A percentile compares a stretch with the other conserved stretches of the same genome.
These are phyloP conservation scores for Spea bombifrons DNA, from an alignment of 2,113 vertebrate species.

Conservation along the genomic window DNA sequence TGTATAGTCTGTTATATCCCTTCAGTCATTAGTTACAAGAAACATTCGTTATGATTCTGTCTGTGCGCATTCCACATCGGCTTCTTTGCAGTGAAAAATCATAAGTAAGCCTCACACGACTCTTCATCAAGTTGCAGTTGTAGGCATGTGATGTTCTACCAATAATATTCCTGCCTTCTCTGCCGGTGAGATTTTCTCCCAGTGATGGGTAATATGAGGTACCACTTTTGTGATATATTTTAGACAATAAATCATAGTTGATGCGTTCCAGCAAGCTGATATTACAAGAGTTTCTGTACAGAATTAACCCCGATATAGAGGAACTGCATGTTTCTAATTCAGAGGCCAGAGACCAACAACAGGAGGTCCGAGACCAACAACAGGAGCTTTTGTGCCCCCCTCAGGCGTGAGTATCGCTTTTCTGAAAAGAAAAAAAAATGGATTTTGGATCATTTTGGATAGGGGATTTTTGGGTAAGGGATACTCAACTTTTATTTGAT, in stretches of 20 bases:
- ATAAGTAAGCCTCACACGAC: not conserved
- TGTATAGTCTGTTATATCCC: not conserved
- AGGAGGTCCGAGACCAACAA: too few species aligned
- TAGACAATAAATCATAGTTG: conserved; percentile 28
- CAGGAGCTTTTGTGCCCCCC: too few species aligned
- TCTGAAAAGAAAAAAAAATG: too few species aligned
- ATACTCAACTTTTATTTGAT: too few species aligned
- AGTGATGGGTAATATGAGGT: conserved; percentile 13
- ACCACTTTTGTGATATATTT: not conserved
- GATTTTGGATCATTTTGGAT: too few species aligned
- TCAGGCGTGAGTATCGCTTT: too few species aligned
- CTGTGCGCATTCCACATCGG: not conserved
- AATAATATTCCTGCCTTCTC: conserved; percentile 5
- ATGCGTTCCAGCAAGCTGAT: not conserved
- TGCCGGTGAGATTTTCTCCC: conserved; percentile 2
- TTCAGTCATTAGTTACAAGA: not conserved
- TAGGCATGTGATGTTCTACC: conserved; percentile 1
- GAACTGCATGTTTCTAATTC: not conserved
- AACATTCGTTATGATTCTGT: conserved; percentile 1
- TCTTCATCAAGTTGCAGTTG: not conserved
- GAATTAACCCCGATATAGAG: conserved; percentile 7
- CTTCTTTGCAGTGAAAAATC: not conserved
- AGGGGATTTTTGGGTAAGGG: too few species aligned
- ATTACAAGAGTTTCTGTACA: conserved; percentile 5
- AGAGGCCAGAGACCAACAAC: too few species aligned